Evolutionary conservation across 2,888 invertebrate species (phyloP), one percentile per base, ranked within the genome.

Genomic region (Limulus polyphemus): DNA sequence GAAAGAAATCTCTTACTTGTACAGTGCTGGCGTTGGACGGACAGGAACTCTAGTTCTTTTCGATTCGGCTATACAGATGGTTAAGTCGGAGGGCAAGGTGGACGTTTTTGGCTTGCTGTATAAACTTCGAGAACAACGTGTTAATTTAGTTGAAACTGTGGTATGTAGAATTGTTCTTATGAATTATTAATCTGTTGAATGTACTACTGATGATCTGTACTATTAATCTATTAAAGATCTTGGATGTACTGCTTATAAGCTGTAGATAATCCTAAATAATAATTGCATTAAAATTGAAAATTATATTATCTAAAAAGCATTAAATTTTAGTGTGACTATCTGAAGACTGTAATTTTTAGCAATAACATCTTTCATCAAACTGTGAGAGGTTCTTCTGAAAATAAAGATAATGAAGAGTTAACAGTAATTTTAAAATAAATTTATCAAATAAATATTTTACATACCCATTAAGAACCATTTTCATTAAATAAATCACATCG

Each of bases 11-110:
- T 7, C 32, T 3, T 32, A 7, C 32, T 10, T 55, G 12, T 32
- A 3, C 46, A 65, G 94, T 77, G 95, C 95, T 73, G 95, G 95
- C 56, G 95, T 97, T 50, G 95, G 95, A 13, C 83, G 95, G 64
- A 95, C 95, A 10, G 95, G 95, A 67, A 94, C 95, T 10, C 95
- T 94, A 78, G 95, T 95, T 73, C 91, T 95, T 13, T 82, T 97
- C 69, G 95, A 97, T 79, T 89, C 93, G 7, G 94, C 95, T 86
- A 81, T 95, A 60, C 87, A 88, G 74, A 93, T 95, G 79, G 86
- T 95, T 52, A 84, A 86, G 71, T 83, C 86, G 62, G 86, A 90
- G 70, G 84, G 85, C 62, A 89, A 90, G 65, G 84, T 95, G 7
- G 93, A 94, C 70, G 88, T 95, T 0, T 89, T 87, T 73, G 94